Evolutionary conservation across 2,113 vertebrate species (phyloP).

Genomic region (Toxotes chatareus): DNA sequence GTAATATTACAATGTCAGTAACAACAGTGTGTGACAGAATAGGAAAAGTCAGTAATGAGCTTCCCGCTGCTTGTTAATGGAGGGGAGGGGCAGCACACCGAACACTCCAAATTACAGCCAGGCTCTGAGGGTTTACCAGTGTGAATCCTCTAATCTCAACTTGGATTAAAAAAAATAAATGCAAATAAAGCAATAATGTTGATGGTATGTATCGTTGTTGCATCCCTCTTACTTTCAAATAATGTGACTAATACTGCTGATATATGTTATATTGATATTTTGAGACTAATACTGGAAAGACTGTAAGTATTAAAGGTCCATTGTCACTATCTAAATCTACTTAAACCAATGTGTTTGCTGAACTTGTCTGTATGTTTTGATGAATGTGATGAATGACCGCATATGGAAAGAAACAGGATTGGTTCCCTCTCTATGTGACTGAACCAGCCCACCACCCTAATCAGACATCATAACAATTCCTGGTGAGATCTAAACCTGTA

Average conservation of each 20-base stretch:
- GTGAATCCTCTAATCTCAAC: conserved; percentile 18
- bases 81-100: neutral
- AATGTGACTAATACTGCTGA: conserved; percentile 11
- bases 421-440: conserved; percentile 20
- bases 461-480: conserved; percentile 52
- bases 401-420: conserved; percentile 19
- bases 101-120: conserved; percentile 22
- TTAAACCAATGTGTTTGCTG: conserved; percentile 20
- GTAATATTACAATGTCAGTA: conserved; percentile 20
- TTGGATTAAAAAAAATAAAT: conserved; percentile 13
- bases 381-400: conserved; percentile 22
- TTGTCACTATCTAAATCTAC: neutral
- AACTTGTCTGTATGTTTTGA: conserved; percentile 25
- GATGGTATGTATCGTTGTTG: conserved; percentile 1
- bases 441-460: conserved; percentile 43
- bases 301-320: conserved; percentile 5
- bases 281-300: neutral
- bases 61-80: conserved; percentile 31
- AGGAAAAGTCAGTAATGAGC: conserved; percentile 35
- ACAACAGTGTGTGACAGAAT: conserved; percentile 8
- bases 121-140: conserved; percentile 25
- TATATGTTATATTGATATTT: neutral
- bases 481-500: conserved; percentile 50
- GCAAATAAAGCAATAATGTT: neutral
- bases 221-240: conserved; percentile 20